These are phyloP conservation scores for Lagocephalus sceleratus DNA, from an alignment of 2,797 vertebrate species.

Conservation along the genomic window DNA sequence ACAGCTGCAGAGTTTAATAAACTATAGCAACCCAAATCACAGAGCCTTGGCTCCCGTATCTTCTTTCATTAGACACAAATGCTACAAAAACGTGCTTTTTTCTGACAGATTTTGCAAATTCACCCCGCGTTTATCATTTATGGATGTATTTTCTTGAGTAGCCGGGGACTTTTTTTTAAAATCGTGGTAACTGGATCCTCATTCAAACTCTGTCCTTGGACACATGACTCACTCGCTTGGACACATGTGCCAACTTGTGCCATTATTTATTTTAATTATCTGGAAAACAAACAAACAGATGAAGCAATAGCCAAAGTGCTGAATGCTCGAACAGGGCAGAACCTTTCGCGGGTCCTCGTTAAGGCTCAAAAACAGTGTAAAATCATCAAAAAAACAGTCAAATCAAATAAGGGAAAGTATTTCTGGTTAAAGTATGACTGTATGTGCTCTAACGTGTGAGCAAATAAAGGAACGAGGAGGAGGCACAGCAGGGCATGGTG, in stretches of 20 bases:
- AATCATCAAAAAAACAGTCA: neutral
- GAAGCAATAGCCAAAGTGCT: neutral
- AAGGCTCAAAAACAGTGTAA: neutral
- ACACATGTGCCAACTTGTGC: slow-evolving; percentile 13
- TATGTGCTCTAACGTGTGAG: neutral
- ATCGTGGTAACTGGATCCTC: slow-evolving; percentile 69
- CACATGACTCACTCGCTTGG: slow-evolving; percentile 49
- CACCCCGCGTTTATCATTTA: no score
- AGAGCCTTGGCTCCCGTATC: slow-evolving; percentile 48
- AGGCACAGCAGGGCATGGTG: neutral
- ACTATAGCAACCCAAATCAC: slow-evolving; percentile 56
- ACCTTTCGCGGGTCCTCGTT: neutral
- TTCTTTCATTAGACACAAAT: no score
- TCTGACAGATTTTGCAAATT: no score
- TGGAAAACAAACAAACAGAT: slow-evolving; percentile 6
- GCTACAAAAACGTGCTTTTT: no score
- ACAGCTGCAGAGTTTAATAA: slow-evolving; percentile 82
- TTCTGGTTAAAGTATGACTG: neutral
- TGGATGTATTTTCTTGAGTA: no score
- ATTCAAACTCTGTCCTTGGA: slow-evolving; percentile 66
- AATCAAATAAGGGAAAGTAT: slow-evolving; percentile 5
- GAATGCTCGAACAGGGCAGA: neutral
- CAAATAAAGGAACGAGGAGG: slow-evolving; percentile 1
- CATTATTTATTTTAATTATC: slow-evolving; percentile 22
- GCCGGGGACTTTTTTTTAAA: slow-evolving; percentile 54